phyloP scores from a whole-genome alignment of 2,888 invertebrate genomes.

The Caradrina clavipalpis region DNA sequence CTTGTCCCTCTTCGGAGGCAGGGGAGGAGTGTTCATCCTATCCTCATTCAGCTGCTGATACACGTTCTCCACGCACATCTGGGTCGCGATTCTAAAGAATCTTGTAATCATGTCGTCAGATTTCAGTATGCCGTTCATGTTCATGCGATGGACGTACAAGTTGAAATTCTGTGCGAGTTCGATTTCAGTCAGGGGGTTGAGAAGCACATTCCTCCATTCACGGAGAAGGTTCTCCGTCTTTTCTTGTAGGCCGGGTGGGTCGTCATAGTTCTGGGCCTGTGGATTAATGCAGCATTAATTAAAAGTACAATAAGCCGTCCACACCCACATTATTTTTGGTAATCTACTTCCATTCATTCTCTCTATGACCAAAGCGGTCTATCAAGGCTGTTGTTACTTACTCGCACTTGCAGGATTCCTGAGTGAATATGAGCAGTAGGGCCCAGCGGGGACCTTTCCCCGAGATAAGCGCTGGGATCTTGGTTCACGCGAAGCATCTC shows the following conservation, averaged over 20 bases:
- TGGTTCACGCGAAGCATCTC: slow-evolving; percentile 95
- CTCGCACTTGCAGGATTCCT: slow-evolving; percentile 96
- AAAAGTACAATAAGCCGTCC: too few relatives aligned
- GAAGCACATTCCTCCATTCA: slow-evolving; percentile 98
- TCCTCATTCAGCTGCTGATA: slow-evolving; percentile 96
- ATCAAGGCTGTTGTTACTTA: slow-evolving; percentile 76
- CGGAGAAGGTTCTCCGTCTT: slow-evolving; percentile 98
- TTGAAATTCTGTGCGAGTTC: slow-evolving; percentile 98
- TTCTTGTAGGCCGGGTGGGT: slow-evolving; percentile 98
- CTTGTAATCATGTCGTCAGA: slow-evolving; percentile 99
- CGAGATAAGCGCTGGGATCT: slow-evolving; percentile 93
- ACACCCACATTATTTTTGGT: too few relatives aligned
- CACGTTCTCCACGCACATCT: slow-evolving; percentile 98
- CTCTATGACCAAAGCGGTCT: neutral
- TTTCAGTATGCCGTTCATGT: slow-evolving; percentile 96
- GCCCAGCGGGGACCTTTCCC: slow-evolving; percentile 95
- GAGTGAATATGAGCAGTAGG: slow-evolving; percentile 98
- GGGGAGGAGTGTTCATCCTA: slow-evolving; percentile 91
- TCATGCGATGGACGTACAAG: slow-evolving; percentile 98
- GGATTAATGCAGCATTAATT: neutral
- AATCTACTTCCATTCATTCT: too few relatives aligned
- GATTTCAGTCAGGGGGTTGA: slow-evolving; percentile 94
- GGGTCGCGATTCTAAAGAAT: slow-evolving; percentile 99
- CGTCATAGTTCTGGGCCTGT: slow-evolving; percentile 94
- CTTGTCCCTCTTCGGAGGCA: slow-evolving; percentile 94